Evolutionary conservation across 2,797 vertebrate genomes (phyloP).

Genomic region (Zenarchopterus dispar): DNA sequence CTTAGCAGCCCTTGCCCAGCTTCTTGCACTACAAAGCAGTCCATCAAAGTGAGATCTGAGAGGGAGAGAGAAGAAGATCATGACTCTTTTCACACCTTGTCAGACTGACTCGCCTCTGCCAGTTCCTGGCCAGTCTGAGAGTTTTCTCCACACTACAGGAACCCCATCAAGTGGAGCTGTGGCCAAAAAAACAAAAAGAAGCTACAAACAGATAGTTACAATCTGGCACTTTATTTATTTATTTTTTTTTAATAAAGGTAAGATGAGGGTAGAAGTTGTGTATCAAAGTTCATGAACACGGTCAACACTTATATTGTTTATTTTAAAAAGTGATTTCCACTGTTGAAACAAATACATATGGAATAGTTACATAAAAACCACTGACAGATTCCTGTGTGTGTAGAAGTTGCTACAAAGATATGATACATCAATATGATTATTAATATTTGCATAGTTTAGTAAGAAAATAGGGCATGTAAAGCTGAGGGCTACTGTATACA

Average conservation of each 20-base stretch:
- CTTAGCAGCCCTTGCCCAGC: constrained; percentile 71
- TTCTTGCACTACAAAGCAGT: constrained; percentile 78
- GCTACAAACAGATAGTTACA: constrained; percentile 7
- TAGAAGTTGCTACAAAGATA: too few relatives aligned
- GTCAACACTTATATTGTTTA: too few relatives aligned
- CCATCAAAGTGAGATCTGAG: constrained; percentile 81
- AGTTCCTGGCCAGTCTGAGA: constrained; percentile 53
- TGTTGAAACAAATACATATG: too few relatives aligned
- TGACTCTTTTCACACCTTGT: constrained; percentile 82
- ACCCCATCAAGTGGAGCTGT: constrained; percentile 38
- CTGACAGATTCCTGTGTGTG: too few relatives aligned
- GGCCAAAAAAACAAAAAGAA: constrained; percentile 39
- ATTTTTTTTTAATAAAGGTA: constrained; percentile 1
- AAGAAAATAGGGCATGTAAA: too few relatives aligned
- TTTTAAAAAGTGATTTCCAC: too few relatives aligned
- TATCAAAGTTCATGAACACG: constrained; percentile 1
- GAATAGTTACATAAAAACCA: too few relatives aligned
- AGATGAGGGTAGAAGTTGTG: background rate
- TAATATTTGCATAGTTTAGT: too few relatives aligned
- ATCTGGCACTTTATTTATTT: too few relatives aligned
- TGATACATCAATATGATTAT: too few relatives aligned
- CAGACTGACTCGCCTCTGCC: constrained; percentile 68
- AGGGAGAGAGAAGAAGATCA: constrained; percentile 74
- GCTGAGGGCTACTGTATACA: too few relatives aligned
- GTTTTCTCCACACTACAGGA: constrained; percentile 42